phyloP scores from a whole-genome alignment of 2,797 vertebrate species.

The Corythornis leucogaster region DNA sequence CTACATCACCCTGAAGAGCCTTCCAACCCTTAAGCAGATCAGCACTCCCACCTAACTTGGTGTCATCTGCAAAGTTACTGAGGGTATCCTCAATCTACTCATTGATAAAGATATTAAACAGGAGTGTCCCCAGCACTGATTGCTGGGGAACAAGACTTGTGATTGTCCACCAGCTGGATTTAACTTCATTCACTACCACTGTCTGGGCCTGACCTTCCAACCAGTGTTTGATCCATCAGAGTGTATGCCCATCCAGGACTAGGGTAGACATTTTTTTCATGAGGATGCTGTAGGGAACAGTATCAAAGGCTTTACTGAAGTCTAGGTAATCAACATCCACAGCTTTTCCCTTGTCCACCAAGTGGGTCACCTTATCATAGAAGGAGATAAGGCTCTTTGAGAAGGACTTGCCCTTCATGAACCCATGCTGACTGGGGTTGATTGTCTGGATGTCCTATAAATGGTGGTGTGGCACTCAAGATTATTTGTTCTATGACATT shows the following conservation, averaged over 20 bases:
- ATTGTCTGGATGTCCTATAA: background rate
- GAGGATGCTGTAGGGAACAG: no score
- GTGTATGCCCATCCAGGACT: no score
- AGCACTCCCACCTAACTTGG: background rate
- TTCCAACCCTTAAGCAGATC: background rate
- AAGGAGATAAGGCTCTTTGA: background rate
- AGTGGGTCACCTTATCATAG: background rate
- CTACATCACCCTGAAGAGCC: background rate
- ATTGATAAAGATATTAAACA: background rate
- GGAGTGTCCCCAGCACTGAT: no score
- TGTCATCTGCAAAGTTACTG: background rate
- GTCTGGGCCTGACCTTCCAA: no score
- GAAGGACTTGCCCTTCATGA: background rate
- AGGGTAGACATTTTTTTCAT: no score
- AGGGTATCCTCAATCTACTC: background rate
- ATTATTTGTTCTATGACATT: background rate
- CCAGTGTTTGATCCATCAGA: no score
- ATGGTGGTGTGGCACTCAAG: background rate
- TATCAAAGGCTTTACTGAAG: no score
- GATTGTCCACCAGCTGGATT: no score
- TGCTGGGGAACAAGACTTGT: no score
- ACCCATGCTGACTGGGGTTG: background rate
- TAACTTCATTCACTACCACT: no score
- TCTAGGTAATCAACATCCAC: no score
- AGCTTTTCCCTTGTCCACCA: no score